Evolutionary conservation across 2,797 vertebrate genomes (phyloP), one percentile per base, ranked within the genome.

Genomic region (Helarctos malayanus): DNA sequence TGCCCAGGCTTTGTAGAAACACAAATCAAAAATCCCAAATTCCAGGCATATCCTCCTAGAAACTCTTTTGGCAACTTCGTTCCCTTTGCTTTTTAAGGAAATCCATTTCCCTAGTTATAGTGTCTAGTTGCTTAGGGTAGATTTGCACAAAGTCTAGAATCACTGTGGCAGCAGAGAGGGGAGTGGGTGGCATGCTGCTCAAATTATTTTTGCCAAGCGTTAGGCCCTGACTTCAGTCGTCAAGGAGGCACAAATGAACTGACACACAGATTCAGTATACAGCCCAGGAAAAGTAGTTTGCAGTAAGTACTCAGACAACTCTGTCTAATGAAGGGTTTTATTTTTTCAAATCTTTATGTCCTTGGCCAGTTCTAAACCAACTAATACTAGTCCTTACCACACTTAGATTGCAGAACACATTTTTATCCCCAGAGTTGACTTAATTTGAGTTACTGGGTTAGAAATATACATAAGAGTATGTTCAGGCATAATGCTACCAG

Each of bases 1-100:
- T 91, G 93, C 97, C 97, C 85, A 75, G 95, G 54, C 73, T 97
- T 97, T 97, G 92, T 96, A 80, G 88, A 89, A 96, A 88, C 88
- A 98, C 97, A 97, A 97, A 96, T 98, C 91, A 97, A 96, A 97
- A 95, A 88, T 94, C 63, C 82, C 90, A 94, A 89, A 92, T 97
- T 97, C 96, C n/a, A 91, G 59, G 41, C 52, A 96, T 96, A 85
- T 96, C 92, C 73, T 97, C 56, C n/a, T 97, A 93, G 68, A 97
- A 96, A 96, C 94, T 95, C 91, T 98, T 97, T 96, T 98, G 93
- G 92, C 73, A 95, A 86, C 32, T 61, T 19, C 47, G 41, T 83
- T 73, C 21, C 35, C 65, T 91, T 95, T 91, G 88, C 87, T 97
- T 97, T 96, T 97, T 92, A 89, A 97, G 97, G 95, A 97, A 96